Evolutionary conservation across 2,113 vertebrate species (phyloP).

Genomic region (Zapornia atra): DNA sequence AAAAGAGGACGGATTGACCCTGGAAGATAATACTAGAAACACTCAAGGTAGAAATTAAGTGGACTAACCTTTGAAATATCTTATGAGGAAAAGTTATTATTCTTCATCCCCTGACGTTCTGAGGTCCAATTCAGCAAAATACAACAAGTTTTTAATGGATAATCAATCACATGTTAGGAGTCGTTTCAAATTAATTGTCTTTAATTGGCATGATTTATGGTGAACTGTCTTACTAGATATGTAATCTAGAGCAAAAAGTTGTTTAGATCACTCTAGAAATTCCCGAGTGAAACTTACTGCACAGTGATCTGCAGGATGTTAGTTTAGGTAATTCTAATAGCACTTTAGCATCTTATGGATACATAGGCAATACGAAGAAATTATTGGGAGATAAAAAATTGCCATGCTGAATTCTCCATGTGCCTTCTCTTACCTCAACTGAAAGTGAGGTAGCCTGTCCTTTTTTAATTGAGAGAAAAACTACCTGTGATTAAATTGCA

Average conservation of each 20-base stretch:
- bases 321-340: background rate
- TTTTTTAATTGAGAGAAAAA: background rate
- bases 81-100: background rate
- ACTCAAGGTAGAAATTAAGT: background rate
- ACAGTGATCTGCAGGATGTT: background rate
- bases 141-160: background rate
- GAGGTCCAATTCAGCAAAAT: background rate
- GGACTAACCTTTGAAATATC: background rate
- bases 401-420: background rate
- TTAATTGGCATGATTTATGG: background rate
- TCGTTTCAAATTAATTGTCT: background rate
- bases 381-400: background rate
- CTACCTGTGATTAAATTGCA: background rate
- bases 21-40: background rate
- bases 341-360: background rate
- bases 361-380: background rate
- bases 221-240: background rate
- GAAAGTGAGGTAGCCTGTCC: background rate
- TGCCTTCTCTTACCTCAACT: background rate
- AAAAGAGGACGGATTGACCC: background rate
- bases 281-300: background rate
- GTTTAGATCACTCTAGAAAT: background rate
- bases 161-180: background rate
- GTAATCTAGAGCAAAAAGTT: background rate
- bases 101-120: background rate